A percentile compares a stretch with the other conserved stretches of the same genome.
These are phyloP conservation scores for Euglossa dilemma DNA, from an alignment of 1,140 invertebrate genomes.

Conservation along the genomic window DNA sequence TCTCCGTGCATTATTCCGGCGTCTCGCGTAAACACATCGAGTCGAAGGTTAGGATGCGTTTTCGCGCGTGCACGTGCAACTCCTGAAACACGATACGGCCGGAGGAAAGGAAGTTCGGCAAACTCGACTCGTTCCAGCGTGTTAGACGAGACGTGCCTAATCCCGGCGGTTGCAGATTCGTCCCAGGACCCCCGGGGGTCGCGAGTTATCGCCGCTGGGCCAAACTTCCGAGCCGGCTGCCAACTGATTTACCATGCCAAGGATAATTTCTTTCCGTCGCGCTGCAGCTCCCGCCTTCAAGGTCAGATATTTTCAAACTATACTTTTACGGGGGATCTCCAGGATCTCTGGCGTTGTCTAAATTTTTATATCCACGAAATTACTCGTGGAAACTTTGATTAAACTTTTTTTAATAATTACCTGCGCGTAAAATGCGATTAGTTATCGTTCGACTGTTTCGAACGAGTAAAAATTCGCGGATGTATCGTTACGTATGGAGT, in stretches of 20 bases:
- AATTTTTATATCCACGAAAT: no score
- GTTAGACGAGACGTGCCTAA: constrained; percentile 63
- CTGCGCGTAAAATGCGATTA: no score
- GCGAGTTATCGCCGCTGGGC: constrained; percentile 63
- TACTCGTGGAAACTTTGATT: no score
- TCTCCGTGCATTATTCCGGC: constrained; percentile 29
- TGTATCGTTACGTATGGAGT: no score
- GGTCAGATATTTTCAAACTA: background rate
- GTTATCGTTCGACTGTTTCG: no score
- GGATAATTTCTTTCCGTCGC: constrained; percentile 48
- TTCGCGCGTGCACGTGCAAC: constrained; percentile 28
- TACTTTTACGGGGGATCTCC: background rate
- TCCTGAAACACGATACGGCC: constrained; percentile 48
- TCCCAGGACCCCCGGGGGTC: constrained; percentile 51
- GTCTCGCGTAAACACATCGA: constrained; percentile 40
- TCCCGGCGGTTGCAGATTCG: constrained; percentile 64
- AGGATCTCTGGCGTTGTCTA: background rate
- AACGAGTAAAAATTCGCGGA: no score
- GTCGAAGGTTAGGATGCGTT: constrained; percentile 2
- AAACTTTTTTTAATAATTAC: no score
- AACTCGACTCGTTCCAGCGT: constrained; percentile 62
- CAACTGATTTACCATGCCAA: constrained; percentile 55
- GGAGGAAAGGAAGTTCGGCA: constrained; percentile 52
- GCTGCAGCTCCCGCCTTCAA: background rate
- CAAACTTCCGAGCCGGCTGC: constrained; percentile 52